phyloP scores from a whole-genome alignment of 1,140 invertebrate species.

The Heliconius congener region DNA sequence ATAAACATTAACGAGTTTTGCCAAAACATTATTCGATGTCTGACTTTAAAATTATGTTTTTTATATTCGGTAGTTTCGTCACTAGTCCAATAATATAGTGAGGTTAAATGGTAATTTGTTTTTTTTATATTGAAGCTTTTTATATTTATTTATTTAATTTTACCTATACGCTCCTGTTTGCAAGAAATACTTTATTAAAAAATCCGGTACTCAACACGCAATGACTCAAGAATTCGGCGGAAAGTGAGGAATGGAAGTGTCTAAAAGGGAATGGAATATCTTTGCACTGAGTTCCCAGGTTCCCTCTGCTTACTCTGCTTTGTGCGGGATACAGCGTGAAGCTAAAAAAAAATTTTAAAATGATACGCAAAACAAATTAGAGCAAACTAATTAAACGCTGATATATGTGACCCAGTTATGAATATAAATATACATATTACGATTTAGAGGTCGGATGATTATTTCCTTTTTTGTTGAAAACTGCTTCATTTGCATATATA shows the following conservation, averaged over 20 bases:
- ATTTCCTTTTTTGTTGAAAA: background rate
- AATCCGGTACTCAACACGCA: too few species aligned
- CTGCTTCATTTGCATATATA: background rate
- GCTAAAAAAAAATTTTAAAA: too few species aligned
- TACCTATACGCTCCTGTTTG: background rate
- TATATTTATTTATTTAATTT: background rate
- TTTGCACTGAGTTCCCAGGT: too few species aligned
- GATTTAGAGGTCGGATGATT: background rate
- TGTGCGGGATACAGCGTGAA: too few species aligned
- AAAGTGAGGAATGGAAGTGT: too few species aligned
- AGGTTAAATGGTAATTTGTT: background rate
- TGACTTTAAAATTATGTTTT: slow-evolving; percentile 19
- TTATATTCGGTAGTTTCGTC: slow-evolving; percentile 56
- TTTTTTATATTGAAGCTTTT: background rate
- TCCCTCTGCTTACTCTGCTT: too few species aligned
- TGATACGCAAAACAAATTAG: background rate
- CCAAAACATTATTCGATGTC: background rate
- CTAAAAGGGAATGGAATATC: too few species aligned
- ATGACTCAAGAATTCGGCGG: too few species aligned
- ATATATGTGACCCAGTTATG: background rate
- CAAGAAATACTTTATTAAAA: too few species aligned
- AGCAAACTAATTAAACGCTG: background rate
- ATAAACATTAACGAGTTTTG: slow-evolving; percentile 24
- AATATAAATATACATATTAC: background rate
- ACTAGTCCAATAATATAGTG: slow-evolving; percentile 29